A percentile compares a stretch with the other conserved stretches of the same genome.
Conservation (phyloP, 2,888 invertebrate genomes). For the Rhagophthalmus giganteus region DNA sequence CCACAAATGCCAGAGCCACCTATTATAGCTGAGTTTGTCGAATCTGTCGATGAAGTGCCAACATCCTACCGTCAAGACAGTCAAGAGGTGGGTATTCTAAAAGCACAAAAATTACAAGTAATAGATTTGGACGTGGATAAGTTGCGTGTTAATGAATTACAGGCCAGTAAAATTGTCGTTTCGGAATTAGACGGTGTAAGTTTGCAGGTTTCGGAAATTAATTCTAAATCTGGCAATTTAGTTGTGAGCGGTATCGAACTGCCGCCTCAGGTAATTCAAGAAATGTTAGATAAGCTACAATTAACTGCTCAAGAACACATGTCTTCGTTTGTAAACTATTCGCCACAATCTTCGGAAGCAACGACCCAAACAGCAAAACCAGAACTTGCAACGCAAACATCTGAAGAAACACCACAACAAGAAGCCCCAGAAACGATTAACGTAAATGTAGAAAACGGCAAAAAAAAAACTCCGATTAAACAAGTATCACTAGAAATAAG, state of each 20-base stretch:
- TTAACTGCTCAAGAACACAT: slow-evolving; percentile 36
- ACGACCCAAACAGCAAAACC: slow-evolving; percentile 13
- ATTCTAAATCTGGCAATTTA: slow-evolving; percentile 69
- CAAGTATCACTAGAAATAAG: slow-evolving; percentile 57
- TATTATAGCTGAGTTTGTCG: slow-evolving; percentile 8
- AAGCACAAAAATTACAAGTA: slow-evolving; percentile 69
- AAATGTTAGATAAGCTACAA: slow-evolving; percentile 61
- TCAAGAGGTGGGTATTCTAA: slow-evolving; percentile 50
- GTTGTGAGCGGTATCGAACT: slow-evolving; percentile 70
- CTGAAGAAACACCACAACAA: slow-evolving; percentile 6
- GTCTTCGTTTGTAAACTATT: too few relatives aligned
- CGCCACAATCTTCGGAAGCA: slow-evolving; percentile 7
- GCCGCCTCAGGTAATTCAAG: slow-evolving; percentile 69
- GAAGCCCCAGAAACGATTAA: too few relatives aligned
- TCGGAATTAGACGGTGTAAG: slow-evolving; percentile 79
- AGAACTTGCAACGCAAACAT: slow-evolving; percentile 1
- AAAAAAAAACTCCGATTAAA: slow-evolving; percentile 54
- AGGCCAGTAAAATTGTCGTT: slow-evolving; percentile 78
- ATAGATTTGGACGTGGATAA: slow-evolving; percentile 78
- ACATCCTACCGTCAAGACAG: slow-evolving; percentile 25
- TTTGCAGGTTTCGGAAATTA: slow-evolving; percentile 72
- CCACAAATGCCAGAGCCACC: slow-evolving; percentile 10
- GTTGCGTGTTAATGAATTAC: slow-evolving; percentile 75
- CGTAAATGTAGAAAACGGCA: slow-evolving; percentile 36
- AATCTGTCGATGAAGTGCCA: background rate